phyloP scores from a whole-genome alignment of 2,888 invertebrate genomes.

The Branchellion lobata region DNA sequence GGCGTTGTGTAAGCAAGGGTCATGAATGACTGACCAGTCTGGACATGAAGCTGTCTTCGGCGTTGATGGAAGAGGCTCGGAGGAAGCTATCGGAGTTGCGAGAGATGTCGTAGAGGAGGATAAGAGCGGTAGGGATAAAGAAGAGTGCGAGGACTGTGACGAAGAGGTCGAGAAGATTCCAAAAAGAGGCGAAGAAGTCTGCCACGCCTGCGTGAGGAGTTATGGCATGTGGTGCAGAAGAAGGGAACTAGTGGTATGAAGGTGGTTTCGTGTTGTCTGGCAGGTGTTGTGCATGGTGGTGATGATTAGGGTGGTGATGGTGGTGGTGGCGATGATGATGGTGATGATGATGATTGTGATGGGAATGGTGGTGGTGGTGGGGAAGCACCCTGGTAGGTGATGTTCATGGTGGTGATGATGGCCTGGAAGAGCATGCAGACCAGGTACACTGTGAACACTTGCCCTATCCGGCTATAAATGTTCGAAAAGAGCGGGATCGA shows the following conservation, averaged over 20 bases:
- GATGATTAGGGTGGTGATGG: too few species aligned
- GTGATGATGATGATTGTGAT: too few species aligned
- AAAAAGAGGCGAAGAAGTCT: conserved; percentile 31
- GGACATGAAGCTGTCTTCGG: conserved; percentile 13
- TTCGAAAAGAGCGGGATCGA: conserved; percentile 7
- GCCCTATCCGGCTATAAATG: not conserved
- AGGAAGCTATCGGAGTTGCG: not conserved
- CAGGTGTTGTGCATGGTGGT: too few species aligned
- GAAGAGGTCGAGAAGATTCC: conserved; percentile 34
- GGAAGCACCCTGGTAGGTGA: not conserved
- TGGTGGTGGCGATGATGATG: too few species aligned
- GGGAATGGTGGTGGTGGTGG: too few species aligned
- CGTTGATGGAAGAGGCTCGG: not conserved
- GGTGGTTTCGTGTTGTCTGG: too few species aligned
- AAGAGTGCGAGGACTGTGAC: conserved; percentile 11
- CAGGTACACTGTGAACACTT: not conserved
- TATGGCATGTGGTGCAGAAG: not conserved
- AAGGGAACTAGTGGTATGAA: too few species aligned
- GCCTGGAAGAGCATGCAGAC: not conserved
- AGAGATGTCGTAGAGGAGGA: not conserved
- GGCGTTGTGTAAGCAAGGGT: not conserved
- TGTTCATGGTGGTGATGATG: not conserved
- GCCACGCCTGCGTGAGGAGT: conserved; percentile 20
- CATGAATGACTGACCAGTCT: not conserved
- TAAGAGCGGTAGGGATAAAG: conserved; percentile 16